Percentiles rank a stretch among this genome's conserved stretches.
phyloP scores from a whole-genome alignment of 2,113 vertebrate genomes.

The Dunckerocampus dactyliophorus region DNA sequence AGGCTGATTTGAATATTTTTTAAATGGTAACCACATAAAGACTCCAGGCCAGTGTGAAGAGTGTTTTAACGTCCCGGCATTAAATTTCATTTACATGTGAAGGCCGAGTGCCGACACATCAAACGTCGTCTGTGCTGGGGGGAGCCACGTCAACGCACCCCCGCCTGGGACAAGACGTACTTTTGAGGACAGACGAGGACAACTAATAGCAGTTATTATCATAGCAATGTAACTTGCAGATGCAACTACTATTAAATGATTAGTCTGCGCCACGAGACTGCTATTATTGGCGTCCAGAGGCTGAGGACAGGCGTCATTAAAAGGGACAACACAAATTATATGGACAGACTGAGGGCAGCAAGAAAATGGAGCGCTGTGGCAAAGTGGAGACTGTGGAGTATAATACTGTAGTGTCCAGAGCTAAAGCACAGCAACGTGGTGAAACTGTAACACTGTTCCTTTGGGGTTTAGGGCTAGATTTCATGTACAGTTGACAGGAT shows the following conservation, averaged over 20 bases:
- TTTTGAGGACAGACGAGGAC: conserved; percentile 38
- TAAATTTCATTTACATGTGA: conserved; percentile 40
- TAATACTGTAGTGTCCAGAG: not conserved
- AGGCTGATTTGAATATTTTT: conserved; percentile 38
- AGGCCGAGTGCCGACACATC: conserved; percentile 31
- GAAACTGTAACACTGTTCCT: not conserved
- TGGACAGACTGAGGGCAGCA: not conserved
- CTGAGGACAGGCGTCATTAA: conserved; percentile 38
- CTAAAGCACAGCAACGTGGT: not conserved
- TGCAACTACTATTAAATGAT: conserved; percentile 31
- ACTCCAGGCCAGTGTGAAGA: conserved; percentile 34
- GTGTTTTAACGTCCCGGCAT: conserved; percentile 26
- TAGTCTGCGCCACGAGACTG: conserved; percentile 16
- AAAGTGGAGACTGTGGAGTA: not conserved
- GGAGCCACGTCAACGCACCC: conserved; percentile 28
- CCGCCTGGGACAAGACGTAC: conserved; percentile 29
- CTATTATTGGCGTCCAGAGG: conserved; percentile 41
- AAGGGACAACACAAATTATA: conserved; percentile 28
- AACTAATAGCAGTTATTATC: conserved; percentile 50
- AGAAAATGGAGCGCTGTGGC: not conserved
- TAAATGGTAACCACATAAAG: conserved; percentile 27
- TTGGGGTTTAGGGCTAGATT: no score
- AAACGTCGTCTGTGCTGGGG: conserved; percentile 34
- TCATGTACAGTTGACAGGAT: no score
- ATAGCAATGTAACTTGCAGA: conserved; percentile 32